Evolutionary conservation across 1,140 invertebrate species (phyloP).

Genomic region (Anoplolepis gracilipes): DNA sequence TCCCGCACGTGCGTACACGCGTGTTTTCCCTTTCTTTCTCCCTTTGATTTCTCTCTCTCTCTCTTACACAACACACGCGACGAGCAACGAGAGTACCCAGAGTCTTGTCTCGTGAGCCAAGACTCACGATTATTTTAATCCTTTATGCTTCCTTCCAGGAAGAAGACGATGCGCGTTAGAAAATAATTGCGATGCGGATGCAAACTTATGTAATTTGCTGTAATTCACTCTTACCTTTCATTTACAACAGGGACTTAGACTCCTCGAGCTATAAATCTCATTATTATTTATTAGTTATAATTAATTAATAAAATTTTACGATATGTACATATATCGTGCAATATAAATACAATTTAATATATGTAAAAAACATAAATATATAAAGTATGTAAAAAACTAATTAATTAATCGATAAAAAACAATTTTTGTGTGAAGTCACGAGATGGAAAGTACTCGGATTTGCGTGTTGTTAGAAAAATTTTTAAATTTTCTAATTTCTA

Average conservation of each 20-base stretch:
- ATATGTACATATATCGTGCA: neutral
- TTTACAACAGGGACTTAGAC: neutral
- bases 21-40: constrained; percentile 35
- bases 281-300: neutral
- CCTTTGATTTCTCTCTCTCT: neutral
- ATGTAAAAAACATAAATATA: no score
- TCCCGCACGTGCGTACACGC: constrained; percentile 61
- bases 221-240: neutral
- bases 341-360: no score
- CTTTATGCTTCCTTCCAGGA: constrained; percentile 54
- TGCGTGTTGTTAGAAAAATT: neutral
- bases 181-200: constrained; percentile 39
- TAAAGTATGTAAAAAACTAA: no score
- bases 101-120: constrained; percentile 1
- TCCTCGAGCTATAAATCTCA: neutral
- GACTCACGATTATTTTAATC: constrained; percentile 41
- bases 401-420: no score
- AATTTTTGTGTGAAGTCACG: no score
- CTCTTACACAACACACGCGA: constrained; percentile 1
- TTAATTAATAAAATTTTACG: neutral
- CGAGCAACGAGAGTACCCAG: constrained; percentile 5
- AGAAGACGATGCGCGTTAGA: constrained; percentile 18
- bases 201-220: constrained; percentile 35
- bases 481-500: neutral
- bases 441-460: no score